Evolutionary conservation across 2,888 invertebrate genomes (phyloP), one percentile per base, ranked within the genome.

Genomic region (Leptinotarsa haldemani): DNA sequence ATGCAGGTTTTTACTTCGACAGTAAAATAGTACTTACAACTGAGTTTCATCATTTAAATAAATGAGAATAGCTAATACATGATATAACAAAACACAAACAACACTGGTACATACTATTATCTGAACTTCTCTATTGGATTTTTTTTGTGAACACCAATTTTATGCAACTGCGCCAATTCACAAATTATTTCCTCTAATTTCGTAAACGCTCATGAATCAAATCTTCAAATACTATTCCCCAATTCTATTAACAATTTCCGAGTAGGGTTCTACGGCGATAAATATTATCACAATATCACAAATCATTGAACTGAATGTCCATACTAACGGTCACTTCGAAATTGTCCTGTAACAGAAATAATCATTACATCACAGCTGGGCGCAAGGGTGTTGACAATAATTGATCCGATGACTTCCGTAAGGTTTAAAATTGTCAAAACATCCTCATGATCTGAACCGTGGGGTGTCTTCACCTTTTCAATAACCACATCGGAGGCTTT

Each of bases 321-420:
- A 63, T 58, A 22, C 50, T 70, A 76, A 76, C 74, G 76, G 76
- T 76, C 78, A 72, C 66, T 71, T 30, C 50, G 58, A 56, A 72
- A 74, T 73, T 71, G 75, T 75, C 75, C 74, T 74, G 73, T 77
- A 71, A 71, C 66, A 76, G 75, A 77, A 78, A 80, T 78, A 77
- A 81, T 83, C 83, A 83, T 85, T 85, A 84, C 81, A 74, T 81
- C 84, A 76, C 85, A 83, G 84, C 84, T 81, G 84, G 85, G 80
- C 72, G 80, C 80, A 76, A 74, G 83, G 83, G 85, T 86, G 85
- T 84, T 85, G 85, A 86, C 85, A 85, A 84, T 84, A 84, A 85
- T 85, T 81, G 83, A 81, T 80, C 80, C 79, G 70, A 72, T 79
- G 80, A 82, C 85, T 85, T 85, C 84, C 83, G 83, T 69, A 76